Evolutionary conservation across 2,888 invertebrate species (phyloP).

Genomic region (Polyommatus icarus): DNA sequence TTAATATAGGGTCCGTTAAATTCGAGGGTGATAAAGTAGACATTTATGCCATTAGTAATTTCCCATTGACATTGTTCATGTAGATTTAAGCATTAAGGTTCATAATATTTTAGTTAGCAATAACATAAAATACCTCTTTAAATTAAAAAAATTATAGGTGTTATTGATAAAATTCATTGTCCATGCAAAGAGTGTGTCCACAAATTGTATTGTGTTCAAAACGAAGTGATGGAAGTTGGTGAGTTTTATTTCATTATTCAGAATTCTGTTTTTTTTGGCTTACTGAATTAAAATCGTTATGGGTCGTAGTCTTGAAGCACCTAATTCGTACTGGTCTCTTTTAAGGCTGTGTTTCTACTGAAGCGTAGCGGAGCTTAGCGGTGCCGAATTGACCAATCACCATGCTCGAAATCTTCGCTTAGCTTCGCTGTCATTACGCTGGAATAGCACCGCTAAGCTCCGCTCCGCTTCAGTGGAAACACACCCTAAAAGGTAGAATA

Average conservation of each 20-base stretch:
- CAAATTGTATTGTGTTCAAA: constrained; percentile 47
- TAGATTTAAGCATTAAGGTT: too few species aligned
- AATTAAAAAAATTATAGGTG: constrained; percentile 15
- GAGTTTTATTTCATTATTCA: constrained; percentile 49
- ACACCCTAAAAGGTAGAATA: too few species aligned
- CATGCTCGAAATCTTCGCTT: too few species aligned
- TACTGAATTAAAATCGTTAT: background rate
- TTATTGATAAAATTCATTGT: background rate
- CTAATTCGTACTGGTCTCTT: too few species aligned
- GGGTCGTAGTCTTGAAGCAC: too few species aligned
- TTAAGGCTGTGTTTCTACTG: too few species aligned
- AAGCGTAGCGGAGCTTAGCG: too few species aligned
- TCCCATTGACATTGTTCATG: background rate
- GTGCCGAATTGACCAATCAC: too few species aligned
- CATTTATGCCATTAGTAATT: background rate
- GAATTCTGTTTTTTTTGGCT: background rate
- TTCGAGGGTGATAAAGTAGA: background rate
- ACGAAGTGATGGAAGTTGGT: constrained; percentile 65
- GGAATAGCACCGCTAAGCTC: too few species aligned
- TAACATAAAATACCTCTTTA: background rate
- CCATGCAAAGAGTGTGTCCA: background rate
- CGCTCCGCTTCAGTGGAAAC: too few species aligned
- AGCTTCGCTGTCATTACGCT: too few species aligned
- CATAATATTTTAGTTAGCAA: background rate
- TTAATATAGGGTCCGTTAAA: background rate